Evolutionary conservation across 1,140 invertebrate species (phyloP).

Genomic region (Drosophila aff.): DNA sequence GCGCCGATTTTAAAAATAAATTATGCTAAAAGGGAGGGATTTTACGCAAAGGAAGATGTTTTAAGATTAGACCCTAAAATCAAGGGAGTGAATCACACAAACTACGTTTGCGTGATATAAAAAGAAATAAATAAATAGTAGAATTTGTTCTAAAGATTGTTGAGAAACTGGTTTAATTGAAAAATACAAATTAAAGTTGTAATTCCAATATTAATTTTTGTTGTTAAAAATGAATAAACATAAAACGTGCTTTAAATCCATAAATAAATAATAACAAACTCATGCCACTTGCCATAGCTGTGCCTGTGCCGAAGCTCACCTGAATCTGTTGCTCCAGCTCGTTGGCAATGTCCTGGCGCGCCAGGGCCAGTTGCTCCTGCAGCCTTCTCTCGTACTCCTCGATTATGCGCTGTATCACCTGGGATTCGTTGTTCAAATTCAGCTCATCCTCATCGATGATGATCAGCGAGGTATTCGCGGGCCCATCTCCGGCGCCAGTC

Average conservation of each 20-base stretch:
- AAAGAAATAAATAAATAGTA: neutral
- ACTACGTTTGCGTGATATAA: neutral
- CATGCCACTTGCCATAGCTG: conserved; percentile 8
- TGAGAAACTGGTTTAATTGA: too few relatives aligned
- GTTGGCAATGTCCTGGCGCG: conserved; percentile 87
- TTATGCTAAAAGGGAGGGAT: conserved; percentile 7
- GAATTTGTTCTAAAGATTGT: neutral
- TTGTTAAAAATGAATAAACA: conserved; percentile 2
- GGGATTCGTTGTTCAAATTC: conserved; percentile 81
- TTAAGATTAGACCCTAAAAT: conserved; percentile 14
- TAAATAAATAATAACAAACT: neutral
- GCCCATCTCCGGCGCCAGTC: conserved; percentile 8
- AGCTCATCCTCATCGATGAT: conserved; percentile 83
- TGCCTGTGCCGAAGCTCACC: conserved; percentile 83
- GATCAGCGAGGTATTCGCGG: conserved; percentile 67
- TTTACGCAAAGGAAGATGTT: conserved; percentile 4
- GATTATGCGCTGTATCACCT: conserved; percentile 85
- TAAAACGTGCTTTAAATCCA: conserved; percentile 19
- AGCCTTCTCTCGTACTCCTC: conserved; percentile 86
- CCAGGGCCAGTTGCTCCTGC: conserved; percentile 87
- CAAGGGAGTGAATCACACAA: conserved; percentile 24
- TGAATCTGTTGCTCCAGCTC: conserved; percentile 88
- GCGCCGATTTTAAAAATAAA: conserved; percentile 52
- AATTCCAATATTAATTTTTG: too few relatives aligned
- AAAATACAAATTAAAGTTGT: too few relatives aligned